Percentiles rank a stretch among this genome's conserved stretches.
These are phyloP conservation scores for Tragelaphus imberbis DNA, from an alignment of 2,113 vertebrate genomes.

Conservation along the genomic window DNA sequence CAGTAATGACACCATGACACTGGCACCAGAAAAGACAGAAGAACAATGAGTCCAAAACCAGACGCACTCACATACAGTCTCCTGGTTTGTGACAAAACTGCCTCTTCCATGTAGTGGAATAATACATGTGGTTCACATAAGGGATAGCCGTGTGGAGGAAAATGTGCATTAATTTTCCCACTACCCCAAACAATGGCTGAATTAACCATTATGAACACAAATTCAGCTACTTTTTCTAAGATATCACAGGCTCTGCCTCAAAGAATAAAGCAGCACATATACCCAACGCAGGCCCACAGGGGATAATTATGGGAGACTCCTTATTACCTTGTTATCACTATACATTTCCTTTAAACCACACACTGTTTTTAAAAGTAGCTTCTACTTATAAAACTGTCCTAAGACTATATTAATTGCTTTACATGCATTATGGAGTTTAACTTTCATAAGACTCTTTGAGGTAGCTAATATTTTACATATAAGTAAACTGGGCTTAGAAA, in stretches of 20 bases:
- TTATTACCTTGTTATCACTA: background rate
- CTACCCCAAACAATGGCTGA: background rate
- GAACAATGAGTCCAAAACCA: background rate
- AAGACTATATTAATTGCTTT: background rate
- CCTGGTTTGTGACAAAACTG: background rate
- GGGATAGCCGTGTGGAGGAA: background rate
- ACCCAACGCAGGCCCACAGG: background rate
- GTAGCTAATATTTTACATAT: background rate
- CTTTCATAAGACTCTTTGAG: background rate
- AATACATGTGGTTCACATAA: background rate
- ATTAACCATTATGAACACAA: background rate
- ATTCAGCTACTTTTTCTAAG: background rate
- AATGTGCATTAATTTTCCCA: background rate
- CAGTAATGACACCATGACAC: background rate
- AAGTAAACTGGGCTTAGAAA: slow-evolving; percentile 38
- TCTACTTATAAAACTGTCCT: background rate
- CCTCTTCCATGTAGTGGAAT: background rate
- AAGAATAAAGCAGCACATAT: background rate
- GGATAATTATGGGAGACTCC: background rate
- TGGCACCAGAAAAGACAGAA: background rate
- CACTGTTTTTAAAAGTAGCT: background rate
- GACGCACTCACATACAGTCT: background rate
- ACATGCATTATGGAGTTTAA: background rate
- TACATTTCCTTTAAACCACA: background rate
- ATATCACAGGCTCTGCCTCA: background rate